Evolutionary conservation across 2,888 invertebrate genomes (phyloP).

Genomic region (Thyatira batis): DNA sequence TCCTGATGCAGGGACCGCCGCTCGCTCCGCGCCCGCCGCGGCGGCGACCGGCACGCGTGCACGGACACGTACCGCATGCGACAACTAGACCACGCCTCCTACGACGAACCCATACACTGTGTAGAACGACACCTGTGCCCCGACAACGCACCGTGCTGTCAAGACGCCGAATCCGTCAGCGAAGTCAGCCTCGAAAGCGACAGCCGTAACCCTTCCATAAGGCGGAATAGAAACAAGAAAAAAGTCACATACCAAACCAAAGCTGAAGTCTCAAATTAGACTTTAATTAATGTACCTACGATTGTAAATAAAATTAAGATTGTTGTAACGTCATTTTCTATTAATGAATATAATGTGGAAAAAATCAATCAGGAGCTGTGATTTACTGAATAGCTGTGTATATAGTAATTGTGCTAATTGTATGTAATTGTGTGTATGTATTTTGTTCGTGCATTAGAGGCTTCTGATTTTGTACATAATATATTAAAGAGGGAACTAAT

Average conservation of each 20-base stretch:
- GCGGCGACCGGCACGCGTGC: slow-evolving; percentile 47
- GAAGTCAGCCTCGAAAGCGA: slow-evolving; percentile 73
- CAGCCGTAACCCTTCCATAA: slow-evolving; percentile 65
- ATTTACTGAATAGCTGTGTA: slow-evolving; percentile 71
- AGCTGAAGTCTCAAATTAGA: slow-evolving; percentile 58
- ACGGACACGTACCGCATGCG: slow-evolving; percentile 59
- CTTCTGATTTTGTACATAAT: slow-evolving; percentile 19
- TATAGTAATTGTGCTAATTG: slow-evolving; percentile 33
- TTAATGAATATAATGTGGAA: slow-evolving; percentile 26
- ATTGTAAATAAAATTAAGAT: slow-evolving; percentile 23
- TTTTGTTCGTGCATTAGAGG: slow-evolving; percentile 23
- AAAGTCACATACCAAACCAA: slow-evolving; percentile 72
- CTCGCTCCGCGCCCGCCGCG: slow-evolving; percentile 50
- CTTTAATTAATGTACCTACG: slow-evolving; percentile 13
- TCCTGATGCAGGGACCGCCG: slow-evolving; percentile 75
- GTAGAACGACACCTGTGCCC: slow-evolving; percentile 56
- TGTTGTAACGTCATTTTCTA: slow-evolving; percentile 22
- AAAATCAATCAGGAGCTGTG: slow-evolving; percentile 74
- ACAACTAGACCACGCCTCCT: slow-evolving; percentile 53
- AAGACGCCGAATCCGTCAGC: slow-evolving; percentile 69
- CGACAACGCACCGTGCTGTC: slow-evolving; percentile 52
- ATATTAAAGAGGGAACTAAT: slow-evolving; percentile 48
- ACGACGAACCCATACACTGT: slow-evolving; percentile 64
- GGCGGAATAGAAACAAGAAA: slow-evolving; percentile 53
- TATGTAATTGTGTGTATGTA: slow-evolving; percentile 32